Base-by-base conservation (phyloP, 35 echinoderm and acorn worm species). In the Eucidaris tribuloides region DNA sequence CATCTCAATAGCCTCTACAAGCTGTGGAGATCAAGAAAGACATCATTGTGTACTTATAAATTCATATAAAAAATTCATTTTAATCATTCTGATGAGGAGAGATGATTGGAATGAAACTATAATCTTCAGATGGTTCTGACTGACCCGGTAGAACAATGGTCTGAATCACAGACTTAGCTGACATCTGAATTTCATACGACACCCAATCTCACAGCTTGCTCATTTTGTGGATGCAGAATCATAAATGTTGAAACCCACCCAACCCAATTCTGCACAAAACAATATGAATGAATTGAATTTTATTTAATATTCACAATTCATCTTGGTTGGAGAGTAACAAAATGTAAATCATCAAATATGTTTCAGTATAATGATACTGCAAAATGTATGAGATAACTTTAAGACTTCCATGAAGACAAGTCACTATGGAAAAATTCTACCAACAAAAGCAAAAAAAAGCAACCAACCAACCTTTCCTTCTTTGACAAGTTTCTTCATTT, bases 391-490 rank as follows among this genome's bases (percentile, higher is more conserved):
- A n/a, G n/a, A n/a, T n/a, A n/a, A n/a, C n/a, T n/a, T n/a, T n/a
- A n/a, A n/a, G n/a, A n/a, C n/a, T n/a, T n/a, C n/a, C n/a, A n/a
- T n/a, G n/a, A n/a, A n/a, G n/a, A n/a, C n/a, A n/a, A n/a, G n/a
- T n/a, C n/a, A n/a, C n/a, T n/a, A n/a, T n/a, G n/a, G n/a, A 32
- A 17, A 7, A 77, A 49, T 77, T 28, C 41, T 3, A 76, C 24
- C 41, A 11, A 14, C 25, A 0, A 41, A 42, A 5, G 14, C 1
- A 22, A 6, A 50, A n/a, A n/a, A n/a, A n/a, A n/a, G n/a, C n/a
- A n/a, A n/a, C n/a, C n/a, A n/a, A n/a, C n/a, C n/a, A n/a, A 97
- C 94, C 79, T 93, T 97, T 56, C 86, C 90, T 81, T 97, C 58
- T 60, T 90, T 97, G 76, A 89, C 15, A 0, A 97, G 49, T 83